A percentile compares a stretch with the other conserved stretches of the same genome.
Conservation (phyloP, 2,797 vertebrate genomes). For the Pseudocheirus occidentalis region DNA sequence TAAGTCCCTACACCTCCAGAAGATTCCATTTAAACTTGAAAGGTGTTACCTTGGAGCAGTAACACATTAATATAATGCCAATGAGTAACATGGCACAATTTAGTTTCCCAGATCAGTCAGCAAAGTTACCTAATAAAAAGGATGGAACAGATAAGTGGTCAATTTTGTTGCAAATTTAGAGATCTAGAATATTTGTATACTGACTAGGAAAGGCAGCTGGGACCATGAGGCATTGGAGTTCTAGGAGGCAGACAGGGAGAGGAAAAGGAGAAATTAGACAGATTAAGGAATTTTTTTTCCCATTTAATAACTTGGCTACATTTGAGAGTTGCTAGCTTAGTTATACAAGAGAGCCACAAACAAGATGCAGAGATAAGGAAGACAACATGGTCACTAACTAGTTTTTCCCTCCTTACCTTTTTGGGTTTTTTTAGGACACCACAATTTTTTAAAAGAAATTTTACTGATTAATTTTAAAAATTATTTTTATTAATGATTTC, state of each 20-base stretch:
- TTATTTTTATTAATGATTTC: too few species aligned
- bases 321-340: conserved; percentile 21
- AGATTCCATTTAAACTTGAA: background rate
- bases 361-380: background rate
- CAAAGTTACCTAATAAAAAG: background rate
- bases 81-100: background rate
- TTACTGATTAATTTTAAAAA: background rate
- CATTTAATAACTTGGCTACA: conserved; percentile 17
- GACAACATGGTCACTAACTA: background rate
- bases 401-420: background rate
- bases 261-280: background rate
- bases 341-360: conserved; percentile 1
- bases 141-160: background rate
- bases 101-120: background rate
- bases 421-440: background rate
- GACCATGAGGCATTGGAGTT: too few species aligned
- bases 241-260: background rate
- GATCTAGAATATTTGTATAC: background rate
- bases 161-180: background rate
- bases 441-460: too few species aligned
- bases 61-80: background rate
- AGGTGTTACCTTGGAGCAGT: background rate
- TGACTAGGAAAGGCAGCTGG: background rate
- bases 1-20: conserved; percentile 3
- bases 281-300: background rate